phyloP scores from a whole-genome alignment of 1,140 invertebrate genomes.

The Calephelis nemesis region DNA sequence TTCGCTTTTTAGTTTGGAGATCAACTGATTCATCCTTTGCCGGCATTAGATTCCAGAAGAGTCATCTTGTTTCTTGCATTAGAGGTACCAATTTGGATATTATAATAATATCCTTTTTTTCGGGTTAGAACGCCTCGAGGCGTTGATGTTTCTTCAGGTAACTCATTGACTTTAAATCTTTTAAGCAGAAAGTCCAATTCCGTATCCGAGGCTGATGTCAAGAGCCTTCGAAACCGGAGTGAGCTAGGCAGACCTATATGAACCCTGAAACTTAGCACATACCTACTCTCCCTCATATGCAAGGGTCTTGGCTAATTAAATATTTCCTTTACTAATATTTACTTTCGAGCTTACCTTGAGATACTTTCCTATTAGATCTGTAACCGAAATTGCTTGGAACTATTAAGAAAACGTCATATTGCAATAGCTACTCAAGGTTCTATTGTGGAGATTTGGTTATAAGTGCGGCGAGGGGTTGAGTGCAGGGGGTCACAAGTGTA shows the following conservation, averaged over 20 bases:
- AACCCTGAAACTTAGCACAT: no score
- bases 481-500: slow-evolving; percentile 12
- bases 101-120: slow-evolving; percentile 8
- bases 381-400: background rate
- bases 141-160: slow-evolving; percentile 12
- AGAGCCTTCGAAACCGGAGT: no score
- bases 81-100: slow-evolving; percentile 9
- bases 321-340: no score
- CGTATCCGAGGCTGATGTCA: background rate
- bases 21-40: slow-evolving; percentile 16
- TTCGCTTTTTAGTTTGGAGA: slow-evolving; percentile 19
- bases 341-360: no score
- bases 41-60: slow-evolving; percentile 2
- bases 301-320: no score
- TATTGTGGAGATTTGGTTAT: slow-evolving; percentile 5
- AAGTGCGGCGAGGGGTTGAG: background rate
- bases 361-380: no score
- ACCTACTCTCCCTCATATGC: no score
- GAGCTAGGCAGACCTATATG: no score
- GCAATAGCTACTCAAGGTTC: slow-evolving; percentile 3
- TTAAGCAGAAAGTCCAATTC: slow-evolving; percentile 15
- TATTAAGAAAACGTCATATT: background rate
- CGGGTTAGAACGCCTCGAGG: background rate
- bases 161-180: slow-evolving; percentile 1
- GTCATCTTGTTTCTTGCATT: slow-evolving; percentile 10